Percentiles rank a stretch among this genome's conserved stretches.
phyloP scores from a whole-genome alignment of 1,140 invertebrate genomes.

The Lepidostoma basale region DNA sequence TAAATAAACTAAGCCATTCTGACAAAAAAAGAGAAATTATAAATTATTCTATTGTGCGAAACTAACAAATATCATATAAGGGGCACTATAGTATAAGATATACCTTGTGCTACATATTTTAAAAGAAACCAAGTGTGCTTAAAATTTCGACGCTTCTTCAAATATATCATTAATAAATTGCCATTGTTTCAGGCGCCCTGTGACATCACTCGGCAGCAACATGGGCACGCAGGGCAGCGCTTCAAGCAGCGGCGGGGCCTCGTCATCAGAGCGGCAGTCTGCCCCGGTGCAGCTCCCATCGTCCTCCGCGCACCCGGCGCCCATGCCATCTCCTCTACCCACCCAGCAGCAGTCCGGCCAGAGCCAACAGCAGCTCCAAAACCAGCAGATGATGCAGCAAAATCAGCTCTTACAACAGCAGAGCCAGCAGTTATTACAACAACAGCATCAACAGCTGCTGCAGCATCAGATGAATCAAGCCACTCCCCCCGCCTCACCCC shows the following conservation, averaged over 20 bases:
- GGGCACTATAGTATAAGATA: too few relatives aligned
- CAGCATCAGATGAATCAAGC: conserved; percentile 36
- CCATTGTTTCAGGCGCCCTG: conserved; percentile 21
- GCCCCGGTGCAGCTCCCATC: conserved; percentile 3
- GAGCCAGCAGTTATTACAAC: not conserved
- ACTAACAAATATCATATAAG: too few relatives aligned
- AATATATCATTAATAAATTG: too few relatives aligned
- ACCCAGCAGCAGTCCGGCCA: not conserved
- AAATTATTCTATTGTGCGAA: too few relatives aligned
- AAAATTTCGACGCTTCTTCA: too few relatives aligned
- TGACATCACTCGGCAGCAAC: conserved; percentile 19
- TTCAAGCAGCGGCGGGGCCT: not conserved
- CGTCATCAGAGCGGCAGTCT: conserved; percentile 4
- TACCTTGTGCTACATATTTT: too few relatives aligned
- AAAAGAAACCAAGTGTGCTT: too few relatives aligned
- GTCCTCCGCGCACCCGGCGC: not conserved
- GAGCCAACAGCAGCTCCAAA: conserved; percentile 1
- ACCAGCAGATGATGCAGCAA: conserved; percentile 12
- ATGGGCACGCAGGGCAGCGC: not conserved
- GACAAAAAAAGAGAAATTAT: too few relatives aligned
- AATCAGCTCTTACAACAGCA: not conserved
- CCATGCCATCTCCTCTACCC: not conserved
- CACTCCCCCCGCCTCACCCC: conserved; percentile 48
- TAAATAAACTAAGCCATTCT: too few relatives aligned
- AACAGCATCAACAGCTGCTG: conserved; percentile 7